Evolutionary conservation across 2,888 invertebrate species (phyloP).

Genomic region (Serripes groenlandicus): DNA sequence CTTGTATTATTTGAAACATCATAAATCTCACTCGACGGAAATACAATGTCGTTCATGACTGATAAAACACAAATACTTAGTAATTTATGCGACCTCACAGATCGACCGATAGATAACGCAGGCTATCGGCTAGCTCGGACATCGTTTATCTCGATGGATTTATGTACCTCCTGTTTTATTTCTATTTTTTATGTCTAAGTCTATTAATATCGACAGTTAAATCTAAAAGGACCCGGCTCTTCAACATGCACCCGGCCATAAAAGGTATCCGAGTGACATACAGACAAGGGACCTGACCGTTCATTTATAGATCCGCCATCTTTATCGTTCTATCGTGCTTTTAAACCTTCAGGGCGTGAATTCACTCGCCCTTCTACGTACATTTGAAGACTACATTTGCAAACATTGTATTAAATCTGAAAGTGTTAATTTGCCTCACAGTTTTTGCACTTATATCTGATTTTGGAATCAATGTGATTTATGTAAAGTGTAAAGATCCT

Average conservation of each 20-base stretch:
- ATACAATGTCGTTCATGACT: too few species aligned
- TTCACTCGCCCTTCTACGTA: too few species aligned
- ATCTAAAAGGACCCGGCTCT: background rate
- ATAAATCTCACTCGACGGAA: too few species aligned
- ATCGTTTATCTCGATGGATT: background rate
- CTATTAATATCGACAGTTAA: background rate
- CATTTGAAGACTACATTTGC: too few species aligned
- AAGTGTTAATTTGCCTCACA: too few species aligned
- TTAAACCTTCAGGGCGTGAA: too few species aligned
- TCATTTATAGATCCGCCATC: conserved; percentile 9
- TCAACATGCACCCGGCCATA: background rate
- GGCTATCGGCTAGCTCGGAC: background rate
- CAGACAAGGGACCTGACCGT: background rate
- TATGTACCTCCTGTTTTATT: too few species aligned
- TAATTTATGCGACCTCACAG: conserved; percentile 44
- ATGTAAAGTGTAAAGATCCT: too few species aligned
- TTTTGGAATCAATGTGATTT: too few species aligned
- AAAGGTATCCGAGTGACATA: background rate
- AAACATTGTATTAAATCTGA: background rate
- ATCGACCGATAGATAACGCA: background rate
- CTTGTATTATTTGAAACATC: too few species aligned
- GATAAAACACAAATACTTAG: conserved; percentile 18
- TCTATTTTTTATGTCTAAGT: background rate
- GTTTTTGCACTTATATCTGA: too few species aligned
- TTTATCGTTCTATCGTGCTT: too few species aligned